phyloP scores from a whole-genome alignment of 2,888 invertebrate species.

The Didymodactylos carnosus region DNA sequence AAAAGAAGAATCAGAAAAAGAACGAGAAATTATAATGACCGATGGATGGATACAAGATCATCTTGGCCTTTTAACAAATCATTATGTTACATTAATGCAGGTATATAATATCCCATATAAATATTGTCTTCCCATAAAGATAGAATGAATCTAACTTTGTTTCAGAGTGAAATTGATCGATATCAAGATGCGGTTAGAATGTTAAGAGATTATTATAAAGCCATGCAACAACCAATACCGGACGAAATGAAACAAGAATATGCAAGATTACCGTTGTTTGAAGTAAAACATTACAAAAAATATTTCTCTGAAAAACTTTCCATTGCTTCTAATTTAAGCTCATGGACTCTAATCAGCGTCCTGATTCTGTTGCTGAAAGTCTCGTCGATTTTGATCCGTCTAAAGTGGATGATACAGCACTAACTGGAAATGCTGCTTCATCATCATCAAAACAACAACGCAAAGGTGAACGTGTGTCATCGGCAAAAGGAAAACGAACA shows the following conservation, averaged over 20 bases:
- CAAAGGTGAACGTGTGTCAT: background rate
- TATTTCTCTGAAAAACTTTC: background rate
- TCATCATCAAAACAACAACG: background rate
- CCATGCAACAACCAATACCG: slow-evolving; percentile 31
- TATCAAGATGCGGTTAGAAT: slow-evolving; percentile 31
- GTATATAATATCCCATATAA: slow-evolving; percentile 11
- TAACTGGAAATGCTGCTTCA: background rate
- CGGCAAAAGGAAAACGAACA: background rate
- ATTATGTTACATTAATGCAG: slow-evolving; percentile 32
- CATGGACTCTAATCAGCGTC: background rate
- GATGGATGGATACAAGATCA: slow-evolving; percentile 34
- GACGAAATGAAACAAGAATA: slow-evolving; percentile 26
- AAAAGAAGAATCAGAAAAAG: slow-evolving; percentile 30
- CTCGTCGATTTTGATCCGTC: background rate
- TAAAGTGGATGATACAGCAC: background rate
- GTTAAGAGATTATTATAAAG: slow-evolving; percentile 32
- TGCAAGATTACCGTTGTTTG: slow-evolving; percentile 28
- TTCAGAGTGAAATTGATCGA: slow-evolving; percentile 26
- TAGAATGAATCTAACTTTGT: background rate
- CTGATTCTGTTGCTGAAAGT: background rate
- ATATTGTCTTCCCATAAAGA: background rate
- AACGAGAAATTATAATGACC: slow-evolving; percentile 24
- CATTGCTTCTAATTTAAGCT: too few relatives aligned
- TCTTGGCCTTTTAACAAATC: slow-evolving; percentile 30
- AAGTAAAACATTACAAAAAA: too few relatives aligned